These are phyloP conservation scores for Hydraecia micacea DNA, from an alignment of 2,888 invertebrate species.

Conservation along the genomic window DNA sequence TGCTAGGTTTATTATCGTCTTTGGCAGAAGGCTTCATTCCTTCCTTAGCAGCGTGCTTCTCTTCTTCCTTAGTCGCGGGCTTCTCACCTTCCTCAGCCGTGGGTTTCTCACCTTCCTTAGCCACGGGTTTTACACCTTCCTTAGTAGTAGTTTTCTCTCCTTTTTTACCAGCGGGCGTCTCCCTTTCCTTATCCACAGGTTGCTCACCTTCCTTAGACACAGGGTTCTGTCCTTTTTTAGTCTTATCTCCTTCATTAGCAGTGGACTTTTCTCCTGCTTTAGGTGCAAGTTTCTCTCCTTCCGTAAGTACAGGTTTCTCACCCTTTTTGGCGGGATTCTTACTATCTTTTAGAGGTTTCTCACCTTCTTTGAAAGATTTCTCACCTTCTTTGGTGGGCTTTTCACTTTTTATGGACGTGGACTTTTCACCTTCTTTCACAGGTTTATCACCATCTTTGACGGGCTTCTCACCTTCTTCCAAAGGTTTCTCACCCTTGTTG, in stretches of 20 bases:
- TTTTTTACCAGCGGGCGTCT: rapidly evolving
- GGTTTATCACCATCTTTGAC: not conserved
- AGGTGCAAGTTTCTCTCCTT: not conserved
- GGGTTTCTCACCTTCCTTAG: not conserved
- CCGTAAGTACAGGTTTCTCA: not conserved
- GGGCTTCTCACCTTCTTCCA: not conserved
- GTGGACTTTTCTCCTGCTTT: not conserved
- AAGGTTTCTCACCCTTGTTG: not conserved
- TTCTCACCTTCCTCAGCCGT: not conserved
- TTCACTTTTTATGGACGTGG: not conserved
- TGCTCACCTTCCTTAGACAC: not conserved
- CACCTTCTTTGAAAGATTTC: not conserved
- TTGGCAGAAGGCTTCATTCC: not conserved
- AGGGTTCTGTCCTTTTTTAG: no score
- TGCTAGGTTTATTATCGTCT: not conserved
- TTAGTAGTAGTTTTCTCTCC: not conserved
- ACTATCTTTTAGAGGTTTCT: not conserved
- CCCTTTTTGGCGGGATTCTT: not conserved
- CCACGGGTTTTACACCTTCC: not conserved
- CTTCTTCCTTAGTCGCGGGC: rapidly evolving
- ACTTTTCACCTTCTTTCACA: not conserved
- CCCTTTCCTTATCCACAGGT: rapidly evolving
- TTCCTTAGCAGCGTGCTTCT: not conserved
- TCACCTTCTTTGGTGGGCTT: not conserved
- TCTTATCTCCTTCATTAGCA: not conserved